Evolutionary conservation across 2,113 vertebrate genomes (phyloP), one percentile per base, ranked within the genome.

Genomic region (Dicaeum eximium): DNA sequence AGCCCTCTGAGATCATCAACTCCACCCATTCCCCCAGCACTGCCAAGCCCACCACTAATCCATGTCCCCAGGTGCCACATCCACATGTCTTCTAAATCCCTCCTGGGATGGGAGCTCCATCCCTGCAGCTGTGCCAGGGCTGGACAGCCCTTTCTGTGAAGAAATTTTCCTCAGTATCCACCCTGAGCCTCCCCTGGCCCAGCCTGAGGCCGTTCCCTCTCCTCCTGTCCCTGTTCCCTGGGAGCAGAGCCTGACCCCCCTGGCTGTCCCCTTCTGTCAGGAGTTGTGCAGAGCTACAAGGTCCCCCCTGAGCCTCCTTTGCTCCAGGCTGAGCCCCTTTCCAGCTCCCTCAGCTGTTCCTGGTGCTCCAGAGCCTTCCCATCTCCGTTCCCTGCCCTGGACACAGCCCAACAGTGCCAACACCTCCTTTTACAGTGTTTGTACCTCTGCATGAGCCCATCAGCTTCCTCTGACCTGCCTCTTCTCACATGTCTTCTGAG

Each of bases 361-460:
- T 67, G 13, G 4, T 0, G 53, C 71, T 69, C 54, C 64, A 53
- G 19, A 0, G 15, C 23, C 25, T 54, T 31, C 14, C 31, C 66
- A 57, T 15, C 37, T 58, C 50, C 1, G 0, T 37, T 42, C 37
- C 15, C 5, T 65, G 0, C 77, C 0, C 60, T 51, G 37, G 19
- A 5, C 19, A 16, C 0, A 0, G 15, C 44, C 33, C 86, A 66
- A 0, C n/a, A 24, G 11, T 25, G 18, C 62, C 56, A 14, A 1
- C 27, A 3, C 9, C 54, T 70, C 37, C 37, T 45, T 65, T 53
- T 28, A 15, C 33, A 40, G 40, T 24, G 42, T 53, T 57, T 30
- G 13, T 42, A 9, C 20, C 40, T 85, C 33, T 72, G 5, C 28
- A 1, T 20, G 69, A 79, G 9, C 48, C 45, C 40, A 4, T 45